Conservation (phyloP, 1,140 invertebrate genomes). For the Atta cephalotes region DNA sequence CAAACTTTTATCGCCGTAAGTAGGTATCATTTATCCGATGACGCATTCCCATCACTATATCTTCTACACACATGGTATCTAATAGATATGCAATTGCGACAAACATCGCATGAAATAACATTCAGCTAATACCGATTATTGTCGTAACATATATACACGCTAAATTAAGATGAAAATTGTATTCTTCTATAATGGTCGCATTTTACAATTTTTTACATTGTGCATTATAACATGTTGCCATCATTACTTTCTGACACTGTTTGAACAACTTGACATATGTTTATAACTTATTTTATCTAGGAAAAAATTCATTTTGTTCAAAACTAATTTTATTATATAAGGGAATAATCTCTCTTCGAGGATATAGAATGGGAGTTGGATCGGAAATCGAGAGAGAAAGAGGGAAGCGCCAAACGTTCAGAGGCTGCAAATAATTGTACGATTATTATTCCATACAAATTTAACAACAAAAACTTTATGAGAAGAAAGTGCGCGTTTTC, state of each 20-base stretch:
- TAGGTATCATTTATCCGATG: not conserved
- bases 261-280: not conserved
- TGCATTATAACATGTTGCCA: not conserved
- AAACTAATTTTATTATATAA: not conserved
- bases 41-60: slow-evolving; percentile 42
- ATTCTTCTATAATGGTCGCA: not conserved
- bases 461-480: slow-evolving; percentile 45
- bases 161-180: slow-evolving; percentile 20
- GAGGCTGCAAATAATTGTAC: slow-evolving; percentile 83
- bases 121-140: not conserved
- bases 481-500: slow-evolving; percentile 25
- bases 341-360: not conserved
- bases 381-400: slow-evolving; percentile 16
- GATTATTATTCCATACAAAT: slow-evolving; percentile 80
- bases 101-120: slow-evolving; percentile 10
- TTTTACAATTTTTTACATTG: slow-evolving; percentile 12
- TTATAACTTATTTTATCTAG: not conserved
- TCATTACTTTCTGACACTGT: not conserved
- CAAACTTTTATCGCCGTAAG: slow-evolving; percentile 4
- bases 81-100: slow-evolving; percentile 25
- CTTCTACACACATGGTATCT: slow-evolving; percentile 15
- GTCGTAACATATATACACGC: not conserved
- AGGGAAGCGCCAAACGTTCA: slow-evolving; percentile 79
- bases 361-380: not conserved
- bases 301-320: not conserved